A percentile compares a stretch with the other conserved stretches of the same genome.
phyloP scores from a whole-genome alignment of 1,140 invertebrate species.

The Drosophila kikkawai region DNA sequence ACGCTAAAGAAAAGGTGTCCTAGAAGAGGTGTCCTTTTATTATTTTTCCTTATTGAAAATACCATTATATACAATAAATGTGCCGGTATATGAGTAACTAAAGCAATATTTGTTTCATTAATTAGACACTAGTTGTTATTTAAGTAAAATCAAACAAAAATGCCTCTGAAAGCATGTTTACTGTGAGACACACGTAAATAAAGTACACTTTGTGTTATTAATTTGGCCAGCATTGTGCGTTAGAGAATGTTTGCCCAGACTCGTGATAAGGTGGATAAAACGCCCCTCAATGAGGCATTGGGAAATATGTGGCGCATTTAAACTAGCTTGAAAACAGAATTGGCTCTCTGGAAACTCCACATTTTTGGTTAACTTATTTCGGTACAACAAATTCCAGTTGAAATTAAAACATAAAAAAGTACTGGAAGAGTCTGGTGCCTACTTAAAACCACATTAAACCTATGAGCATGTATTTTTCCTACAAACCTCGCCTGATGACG shows the following conservation, averaged over 20 bases:
- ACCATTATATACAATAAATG: too few species aligned
- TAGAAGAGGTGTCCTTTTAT: background rate
- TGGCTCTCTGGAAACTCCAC: background rate
- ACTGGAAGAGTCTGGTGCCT: conserved; percentile 27
- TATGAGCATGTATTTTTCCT: conserved; percentile 14
- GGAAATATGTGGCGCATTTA: conserved; percentile 54
- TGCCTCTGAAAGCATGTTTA: background rate
- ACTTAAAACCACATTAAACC: conserved; percentile 70
- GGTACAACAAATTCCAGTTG: conserved; percentile 14
- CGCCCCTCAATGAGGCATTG: conserved; percentile 24
- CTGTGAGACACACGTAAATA: background rate
- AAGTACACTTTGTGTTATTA: background rate
- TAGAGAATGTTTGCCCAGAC: conserved; percentile 17
- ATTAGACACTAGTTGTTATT: conserved; percentile 2
- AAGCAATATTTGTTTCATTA: conserved; percentile 1
- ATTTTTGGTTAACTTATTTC: conserved; percentile 26
- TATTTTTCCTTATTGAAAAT: background rate
- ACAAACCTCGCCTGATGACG: conserved; percentile 29
- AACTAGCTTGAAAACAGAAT: background rate
- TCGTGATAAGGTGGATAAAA: conserved; percentile 19
- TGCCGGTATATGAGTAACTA: background rate
- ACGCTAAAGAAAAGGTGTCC: background rate
- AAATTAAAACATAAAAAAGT: conserved; percentile 42
- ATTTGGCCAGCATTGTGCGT: conserved; percentile 4
- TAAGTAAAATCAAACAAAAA: background rate